A percentile compares a stretch with the other conserved stretches of the same genome.
phyloP scores from a whole-genome alignment of 1,140 invertebrate species.

The Triops longicaudatus region DNA sequence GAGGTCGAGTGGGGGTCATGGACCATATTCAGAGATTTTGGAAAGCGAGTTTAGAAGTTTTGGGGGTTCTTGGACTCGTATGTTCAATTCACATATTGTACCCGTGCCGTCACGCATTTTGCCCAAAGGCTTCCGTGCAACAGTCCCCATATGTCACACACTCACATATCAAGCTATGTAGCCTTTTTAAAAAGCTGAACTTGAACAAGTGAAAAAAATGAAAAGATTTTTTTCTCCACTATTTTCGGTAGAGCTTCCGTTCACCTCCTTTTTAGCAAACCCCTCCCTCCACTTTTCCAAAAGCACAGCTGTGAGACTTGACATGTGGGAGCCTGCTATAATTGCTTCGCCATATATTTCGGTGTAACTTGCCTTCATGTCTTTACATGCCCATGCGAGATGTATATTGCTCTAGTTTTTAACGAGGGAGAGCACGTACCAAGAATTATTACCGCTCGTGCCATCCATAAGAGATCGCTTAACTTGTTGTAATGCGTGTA shows the following conservation, averaged over 20 bases:
- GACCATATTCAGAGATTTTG: not conserved
- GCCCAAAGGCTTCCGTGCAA: not conserved
- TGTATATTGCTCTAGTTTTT: not conserved
- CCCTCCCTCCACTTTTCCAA: not conserved
- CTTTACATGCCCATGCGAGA: not conserved
- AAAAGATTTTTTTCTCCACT: not conserved
- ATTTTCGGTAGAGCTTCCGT: not conserved
- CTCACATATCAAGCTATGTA: not conserved
- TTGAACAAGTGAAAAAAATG: not conserved
- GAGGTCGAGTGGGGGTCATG: not conserved
- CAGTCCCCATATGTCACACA: constrained; percentile 13
- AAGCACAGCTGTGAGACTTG: constrained; percentile 3
- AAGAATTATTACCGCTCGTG: not conserved
- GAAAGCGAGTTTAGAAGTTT: too few species aligned
- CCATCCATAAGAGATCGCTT: constrained; percentile 6
- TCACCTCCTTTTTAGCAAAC: too few species aligned
- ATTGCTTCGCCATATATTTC: constrained; percentile 8
- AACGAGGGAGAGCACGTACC: not conserved
- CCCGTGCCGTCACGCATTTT: constrained; percentile 13
- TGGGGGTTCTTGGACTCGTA: not conserved
- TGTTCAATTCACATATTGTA: not conserved
- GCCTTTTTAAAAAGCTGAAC: not conserved
- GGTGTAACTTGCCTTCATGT: not conserved
- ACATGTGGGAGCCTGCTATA: not conserved
- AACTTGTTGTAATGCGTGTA: not conserved